Percentiles rank a stretch among this genome's conserved stretches.
These are phyloP conservation scores for Pantala flavescens DNA, from an alignment of 1,140 invertebrate species.

Conservation along the genomic window DNA sequence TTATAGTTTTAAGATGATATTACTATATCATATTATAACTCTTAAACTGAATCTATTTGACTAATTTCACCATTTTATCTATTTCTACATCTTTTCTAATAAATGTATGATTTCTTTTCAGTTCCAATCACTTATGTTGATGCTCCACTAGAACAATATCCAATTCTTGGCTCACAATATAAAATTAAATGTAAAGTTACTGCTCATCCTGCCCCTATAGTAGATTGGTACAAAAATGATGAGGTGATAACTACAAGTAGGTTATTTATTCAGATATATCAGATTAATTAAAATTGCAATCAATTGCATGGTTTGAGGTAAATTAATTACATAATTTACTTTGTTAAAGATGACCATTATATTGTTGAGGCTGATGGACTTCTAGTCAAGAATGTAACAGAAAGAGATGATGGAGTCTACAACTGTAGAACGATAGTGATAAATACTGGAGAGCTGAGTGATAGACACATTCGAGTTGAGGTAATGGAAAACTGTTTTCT, in stretches of 20 bases:
- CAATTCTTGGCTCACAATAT: conserved; percentile 62
- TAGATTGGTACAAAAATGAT: conserved; percentile 77
- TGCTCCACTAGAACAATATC: conserved; percentile 72
- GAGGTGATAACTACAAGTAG: conserved; percentile 36
- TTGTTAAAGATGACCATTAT: conserved; percentile 47
- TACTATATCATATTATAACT: too few species aligned
- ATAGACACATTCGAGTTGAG: conserved; percentile 65
- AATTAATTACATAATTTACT: too few species aligned
- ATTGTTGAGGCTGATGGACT: conserved; percentile 64
- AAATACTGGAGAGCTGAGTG: conserved; percentile 62
- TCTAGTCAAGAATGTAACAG: conserved; percentile 62
- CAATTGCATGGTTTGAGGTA: too few species aligned
- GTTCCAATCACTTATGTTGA: conserved; percentile 75
- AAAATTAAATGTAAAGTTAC: conserved; percentile 72
- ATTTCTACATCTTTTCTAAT: conserved; percentile 13
- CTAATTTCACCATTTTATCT: not conserved
- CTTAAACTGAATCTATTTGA: too few species aligned
- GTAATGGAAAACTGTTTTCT: conserved; percentile 42
- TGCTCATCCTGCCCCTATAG: conserved; percentile 67
- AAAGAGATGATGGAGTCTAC: conserved; percentile 74
- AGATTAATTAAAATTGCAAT: not conserved
- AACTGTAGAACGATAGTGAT: conserved; percentile 72
- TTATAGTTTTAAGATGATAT: too few species aligned
- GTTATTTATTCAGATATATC: conserved; percentile 13
- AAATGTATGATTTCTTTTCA: conserved; percentile 36